Evolutionary conservation across 2,797 vertebrate species (phyloP).

Genomic region (Schizopygopsis pylzovi): DNA sequence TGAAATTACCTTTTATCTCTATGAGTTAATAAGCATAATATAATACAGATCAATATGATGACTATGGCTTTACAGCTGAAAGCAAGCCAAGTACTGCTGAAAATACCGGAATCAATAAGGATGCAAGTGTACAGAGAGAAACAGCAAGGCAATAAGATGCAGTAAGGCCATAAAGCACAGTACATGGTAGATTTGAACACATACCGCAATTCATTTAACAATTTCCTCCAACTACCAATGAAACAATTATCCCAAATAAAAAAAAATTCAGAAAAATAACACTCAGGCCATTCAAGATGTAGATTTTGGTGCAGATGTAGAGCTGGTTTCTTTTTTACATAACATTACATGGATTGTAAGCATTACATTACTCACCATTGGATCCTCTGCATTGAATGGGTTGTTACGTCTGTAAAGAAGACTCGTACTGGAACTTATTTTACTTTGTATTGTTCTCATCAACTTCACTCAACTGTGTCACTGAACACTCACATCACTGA

Average conservation of each 20-base stretch:
- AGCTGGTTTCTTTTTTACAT: not conserved
- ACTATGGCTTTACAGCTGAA: conserved; percentile 16
- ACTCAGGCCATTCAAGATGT: not conserved
- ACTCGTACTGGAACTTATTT: too few species aligned
- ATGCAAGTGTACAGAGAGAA: not conserved
- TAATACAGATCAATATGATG: conserved; percentile 54
- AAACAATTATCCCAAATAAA: not conserved
- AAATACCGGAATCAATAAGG: conserved; percentile 14
- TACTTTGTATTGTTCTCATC: too few species aligned
- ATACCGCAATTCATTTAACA: not conserved
- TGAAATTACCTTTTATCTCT: not conserved
- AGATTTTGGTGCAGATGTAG: too few species aligned
- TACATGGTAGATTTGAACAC: too few species aligned
- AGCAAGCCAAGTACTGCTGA: conserved; percentile 14
- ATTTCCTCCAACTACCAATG: not conserved
- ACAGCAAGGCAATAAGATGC: not conserved
- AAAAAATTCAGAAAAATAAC: not conserved
- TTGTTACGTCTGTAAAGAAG: too few species aligned
- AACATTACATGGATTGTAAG: too few species aligned
- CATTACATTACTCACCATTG: not conserved
- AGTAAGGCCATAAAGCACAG: not conserved
- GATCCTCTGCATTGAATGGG: not conserved
- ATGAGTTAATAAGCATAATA: conserved; percentile 25
- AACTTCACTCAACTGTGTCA: too few species aligned
- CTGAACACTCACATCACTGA: too few species aligned